These are phyloP conservation scores for Parasteatoda lunata DNA, from an alignment of 2,888 invertebrate species.

Conservation along the genomic window DNA sequence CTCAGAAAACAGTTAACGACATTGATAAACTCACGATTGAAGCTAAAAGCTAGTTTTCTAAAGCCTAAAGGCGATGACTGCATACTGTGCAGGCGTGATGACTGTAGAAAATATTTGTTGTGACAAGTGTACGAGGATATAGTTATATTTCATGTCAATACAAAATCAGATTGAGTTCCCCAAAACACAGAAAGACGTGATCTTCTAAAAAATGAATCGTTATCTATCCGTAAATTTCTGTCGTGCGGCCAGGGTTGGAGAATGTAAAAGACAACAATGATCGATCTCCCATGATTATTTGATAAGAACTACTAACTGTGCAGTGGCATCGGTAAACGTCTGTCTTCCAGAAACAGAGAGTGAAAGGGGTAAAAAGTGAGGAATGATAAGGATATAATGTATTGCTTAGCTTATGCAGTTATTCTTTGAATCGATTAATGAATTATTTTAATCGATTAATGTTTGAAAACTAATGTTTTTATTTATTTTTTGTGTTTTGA, in stretches of 20 bases:
- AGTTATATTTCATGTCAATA: conserved; percentile 53
- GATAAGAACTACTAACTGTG: neutral
- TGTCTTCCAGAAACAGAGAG: neutral
- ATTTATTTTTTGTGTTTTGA: neutral
- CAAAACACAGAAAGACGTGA: neutral
- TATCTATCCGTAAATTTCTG: neutral
- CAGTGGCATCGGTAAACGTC: neutral
- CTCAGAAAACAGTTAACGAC: too few relatives aligned
- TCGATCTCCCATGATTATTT: neutral
- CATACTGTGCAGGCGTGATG: conserved; percentile 19
- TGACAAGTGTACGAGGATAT: conserved; percentile 51
- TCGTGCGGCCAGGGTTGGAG: neutral
- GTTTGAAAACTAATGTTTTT: neutral
- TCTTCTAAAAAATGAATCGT: neutral
- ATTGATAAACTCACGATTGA: neutral
- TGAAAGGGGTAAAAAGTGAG: neutral
- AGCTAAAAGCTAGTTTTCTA: neutral
- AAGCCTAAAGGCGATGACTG: neutral
- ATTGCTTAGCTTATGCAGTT: neutral
- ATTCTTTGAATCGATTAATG: neutral
- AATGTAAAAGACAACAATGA: neutral
- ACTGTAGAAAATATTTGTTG: conserved; percentile 15
- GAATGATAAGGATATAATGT: neutral
- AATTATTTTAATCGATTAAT: neutral
- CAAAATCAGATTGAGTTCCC: conserved; percentile 21